Conservation (phyloP, 1,140 invertebrate genomes). For the Delia radicum region DNA sequence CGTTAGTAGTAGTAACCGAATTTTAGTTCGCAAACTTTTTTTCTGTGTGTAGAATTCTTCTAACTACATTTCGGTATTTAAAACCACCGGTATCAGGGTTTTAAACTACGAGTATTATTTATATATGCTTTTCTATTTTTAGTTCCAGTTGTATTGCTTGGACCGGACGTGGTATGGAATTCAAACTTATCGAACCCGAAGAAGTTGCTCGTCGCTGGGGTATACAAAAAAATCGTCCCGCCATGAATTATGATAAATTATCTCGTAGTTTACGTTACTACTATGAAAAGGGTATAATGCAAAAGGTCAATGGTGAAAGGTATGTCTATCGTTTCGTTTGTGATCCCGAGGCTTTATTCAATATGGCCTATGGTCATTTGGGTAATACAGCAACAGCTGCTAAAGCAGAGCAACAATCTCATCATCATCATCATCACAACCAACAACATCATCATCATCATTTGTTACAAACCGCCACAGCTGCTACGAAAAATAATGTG, state of each 20-base stretch:
- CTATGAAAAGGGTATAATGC: conserved; percentile 98
- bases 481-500: neutral
- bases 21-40: too few relatives aligned
- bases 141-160: conserved; percentile 90
- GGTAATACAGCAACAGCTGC: conserved; percentile 6
- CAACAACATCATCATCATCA: conserved; percentile 4
- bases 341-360: conserved; percentile 89
- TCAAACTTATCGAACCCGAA: conserved; percentile 92
- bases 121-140: neutral
- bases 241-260: conserved; percentile 97
- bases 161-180: conserved; percentile 93
- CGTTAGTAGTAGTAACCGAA: too few relatives aligned
- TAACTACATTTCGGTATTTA: too few relatives aligned
- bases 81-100: neutral
- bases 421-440: neutral
- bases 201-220: conserved; percentile 85
- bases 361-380: conserved; percentile 67
- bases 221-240: conserved; percentile 84
- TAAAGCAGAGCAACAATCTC: neutral
- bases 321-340: conserved; percentile 97
- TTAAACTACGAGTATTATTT: neutral
- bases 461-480: conserved; percentile 4
- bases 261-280: conserved; percentile 91
- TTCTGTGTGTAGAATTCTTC: too few relatives aligned
- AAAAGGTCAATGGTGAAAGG: conserved; percentile 93